Conservation (phyloP, 1,140 invertebrate genomes). For the Ips typographus region DNA sequence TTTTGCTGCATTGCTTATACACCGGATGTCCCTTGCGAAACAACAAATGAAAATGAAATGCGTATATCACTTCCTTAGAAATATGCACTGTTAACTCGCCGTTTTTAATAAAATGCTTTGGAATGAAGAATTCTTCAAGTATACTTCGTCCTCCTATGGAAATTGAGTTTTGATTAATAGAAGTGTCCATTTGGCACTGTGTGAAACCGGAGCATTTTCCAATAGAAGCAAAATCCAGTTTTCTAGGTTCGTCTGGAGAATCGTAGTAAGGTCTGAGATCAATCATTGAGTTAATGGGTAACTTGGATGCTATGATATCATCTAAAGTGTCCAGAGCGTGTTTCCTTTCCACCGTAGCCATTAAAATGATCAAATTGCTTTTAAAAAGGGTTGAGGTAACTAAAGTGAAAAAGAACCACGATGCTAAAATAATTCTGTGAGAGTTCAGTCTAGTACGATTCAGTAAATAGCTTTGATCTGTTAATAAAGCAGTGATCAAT, state of each 20-base stretch:
- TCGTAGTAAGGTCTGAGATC: slow-evolving; percentile 6
- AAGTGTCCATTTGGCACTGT: neutral
- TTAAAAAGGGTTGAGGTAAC: neutral
- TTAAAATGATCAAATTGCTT: slow-evolving; percentile 3
- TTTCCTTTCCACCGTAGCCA: neutral
- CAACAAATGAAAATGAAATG: slow-evolving; percentile 5
- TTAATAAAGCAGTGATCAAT: neutral
- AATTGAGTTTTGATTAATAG: slow-evolving; percentile 3
- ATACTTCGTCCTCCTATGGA: neutral
- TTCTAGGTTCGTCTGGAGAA: neutral
- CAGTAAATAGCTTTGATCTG: neutral
- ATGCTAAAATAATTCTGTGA: neutral
- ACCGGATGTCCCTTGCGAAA: slow-evolving; percentile 11
- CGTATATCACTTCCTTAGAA: slow-evolving; percentile 1
- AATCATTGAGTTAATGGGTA: slow-evolving; percentile 14
- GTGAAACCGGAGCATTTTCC: neutral
- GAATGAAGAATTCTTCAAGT: neutral
- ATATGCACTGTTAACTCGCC: slow-evolving; percentile 5
- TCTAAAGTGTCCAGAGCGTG: slow-evolving; percentile 8
- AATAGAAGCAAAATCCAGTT: neutral
- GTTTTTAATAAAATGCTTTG: slow-evolving; percentile 2
- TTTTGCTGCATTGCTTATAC: slow-evolving; percentile 10
- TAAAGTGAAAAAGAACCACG: slow-evolving; percentile 7
- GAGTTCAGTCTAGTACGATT: neutral
- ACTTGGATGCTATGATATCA: slow-evolving; percentile 1